A percentile compares a stretch with the other conserved stretches of the same genome.
phyloP scores from a whole-genome alignment of 1,140 invertebrate genomes.

The Maniola jurtina region DNA sequence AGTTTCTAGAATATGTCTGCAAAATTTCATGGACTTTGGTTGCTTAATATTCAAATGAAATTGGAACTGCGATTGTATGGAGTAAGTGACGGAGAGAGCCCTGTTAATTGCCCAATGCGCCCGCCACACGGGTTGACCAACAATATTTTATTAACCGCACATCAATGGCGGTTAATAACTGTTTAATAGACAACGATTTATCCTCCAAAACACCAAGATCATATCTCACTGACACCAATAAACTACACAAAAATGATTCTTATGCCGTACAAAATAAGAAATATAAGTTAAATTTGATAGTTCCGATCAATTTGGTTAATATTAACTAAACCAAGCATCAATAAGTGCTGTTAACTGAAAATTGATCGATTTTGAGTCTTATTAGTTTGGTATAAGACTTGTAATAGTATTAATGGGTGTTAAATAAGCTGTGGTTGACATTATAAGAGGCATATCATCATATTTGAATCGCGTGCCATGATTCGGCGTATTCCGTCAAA shows the following conservation, averaged over 20 bases:
- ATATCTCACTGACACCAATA: not conserved
- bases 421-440: slow-evolving; percentile 36
- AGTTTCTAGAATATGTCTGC: too few species aligned
- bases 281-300: not conserved
- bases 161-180: slow-evolving; percentile 70
- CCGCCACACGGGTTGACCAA: slow-evolving; percentile 44
- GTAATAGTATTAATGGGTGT: slow-evolving; percentile 4
- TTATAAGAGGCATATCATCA: slow-evolving; percentile 71
- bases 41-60: too few species aligned
- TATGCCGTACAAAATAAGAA: not conserved
- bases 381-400: slow-evolving; percentile 28
- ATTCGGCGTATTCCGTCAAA: slow-evolving; percentile 74
- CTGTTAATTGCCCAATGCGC: slow-evolving; percentile 42
- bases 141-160: slow-evolving; percentile 73
- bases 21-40: too few species aligned
- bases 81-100: too few species aligned
- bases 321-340: slow-evolving; percentile 10
- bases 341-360: not conserved
- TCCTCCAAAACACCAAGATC: slow-evolving; percentile 36
- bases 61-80: too few species aligned
- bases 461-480: slow-evolving; percentile 74
- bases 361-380: slow-evolving; percentile 15
- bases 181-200: slow-evolving; percentile 74
- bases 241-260: not conserved
- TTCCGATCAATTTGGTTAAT: slow-evolving; percentile 14